A percentile compares a stretch with the other conserved stretches of the same genome.
These are phyloP conservation scores for Rhynchomys soricoides DNA, from an alignment of 2,113 vertebrate genomes.

Conservation along the genomic window DNA sequence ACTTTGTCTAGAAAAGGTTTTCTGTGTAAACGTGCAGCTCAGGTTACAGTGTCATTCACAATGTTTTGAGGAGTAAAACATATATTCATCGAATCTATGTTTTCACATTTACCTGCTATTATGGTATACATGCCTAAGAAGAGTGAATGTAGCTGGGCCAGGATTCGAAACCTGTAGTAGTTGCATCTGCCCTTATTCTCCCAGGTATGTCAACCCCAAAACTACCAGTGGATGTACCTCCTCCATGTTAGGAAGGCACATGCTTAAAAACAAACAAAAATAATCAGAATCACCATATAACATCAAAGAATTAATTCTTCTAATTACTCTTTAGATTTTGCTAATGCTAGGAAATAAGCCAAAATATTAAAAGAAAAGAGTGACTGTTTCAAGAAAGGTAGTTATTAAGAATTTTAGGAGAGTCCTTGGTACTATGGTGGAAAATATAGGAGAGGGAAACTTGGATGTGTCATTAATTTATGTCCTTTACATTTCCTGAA, in stretches of 20 bases:
- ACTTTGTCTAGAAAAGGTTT: neutral
- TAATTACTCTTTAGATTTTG: neutral
- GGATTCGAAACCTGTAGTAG: neutral
- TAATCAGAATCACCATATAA: neutral
- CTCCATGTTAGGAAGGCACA: neutral
- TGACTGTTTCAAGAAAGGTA: neutral
- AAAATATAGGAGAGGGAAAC: neutral
- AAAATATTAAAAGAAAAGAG: neutral
- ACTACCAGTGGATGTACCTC: neutral
- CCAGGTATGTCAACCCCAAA: neutral
- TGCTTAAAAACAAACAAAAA: neutral
- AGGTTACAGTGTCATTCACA: neutral
- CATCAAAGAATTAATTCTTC: neutral
- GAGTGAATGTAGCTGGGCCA: neutral
- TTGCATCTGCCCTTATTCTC: neutral
- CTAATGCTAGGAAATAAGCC: neutral
- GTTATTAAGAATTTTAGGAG: neutral
- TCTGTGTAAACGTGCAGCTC: neutral
- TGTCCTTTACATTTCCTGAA: neutral
- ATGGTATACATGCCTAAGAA: neutral
- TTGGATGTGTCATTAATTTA: fast-evolving
- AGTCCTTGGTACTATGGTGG: neutral
- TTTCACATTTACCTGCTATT: neutral
- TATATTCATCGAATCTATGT: neutral
- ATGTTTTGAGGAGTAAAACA: neutral